These are phyloP conservation scores for Sinocyclocheilus rhinocerous DNA, from an alignment of 2,113 vertebrate genomes.

Conservation along the genomic window DNA sequence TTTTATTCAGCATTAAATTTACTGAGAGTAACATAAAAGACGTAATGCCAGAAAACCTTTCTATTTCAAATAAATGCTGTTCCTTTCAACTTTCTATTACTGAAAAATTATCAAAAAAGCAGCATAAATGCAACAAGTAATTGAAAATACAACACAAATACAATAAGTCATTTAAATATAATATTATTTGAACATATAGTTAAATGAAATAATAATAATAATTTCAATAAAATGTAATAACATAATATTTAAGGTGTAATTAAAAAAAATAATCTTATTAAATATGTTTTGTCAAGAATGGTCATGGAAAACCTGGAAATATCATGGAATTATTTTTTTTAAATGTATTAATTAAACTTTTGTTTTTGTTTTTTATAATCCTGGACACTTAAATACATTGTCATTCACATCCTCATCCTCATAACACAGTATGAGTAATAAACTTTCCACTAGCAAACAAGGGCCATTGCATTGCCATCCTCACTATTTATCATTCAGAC, in stretches of 20 bases:
- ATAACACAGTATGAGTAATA: not conserved
- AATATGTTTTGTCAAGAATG: not conserved
- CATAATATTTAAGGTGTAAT: not conserved
- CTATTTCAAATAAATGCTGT: not conserved
- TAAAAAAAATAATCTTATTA: not conserved
- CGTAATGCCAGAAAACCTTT: too few species aligned
- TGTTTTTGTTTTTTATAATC: too few species aligned
- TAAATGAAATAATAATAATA: not conserved
- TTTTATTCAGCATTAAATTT: too few species aligned
- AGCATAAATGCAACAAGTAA: too few species aligned
- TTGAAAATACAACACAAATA: too few species aligned
- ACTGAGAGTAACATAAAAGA: too few species aligned
- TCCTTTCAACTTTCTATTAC: not conserved
- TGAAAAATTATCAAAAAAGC: too few species aligned
- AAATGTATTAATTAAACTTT: too few species aligned
- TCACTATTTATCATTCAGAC: constrained; percentile 13
- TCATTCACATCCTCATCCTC: not conserved
- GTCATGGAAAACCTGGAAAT: not conserved
- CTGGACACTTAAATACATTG: not conserved
- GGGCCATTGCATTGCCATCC: not conserved
- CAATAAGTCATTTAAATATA: not conserved
- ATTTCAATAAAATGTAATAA: not conserved
- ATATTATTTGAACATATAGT: not conserved
- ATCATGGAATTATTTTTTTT: not conserved
- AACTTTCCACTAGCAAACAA: not conserved